phyloP scores from a whole-genome alignment of 2,888 invertebrate genomes.

The Prenolepis imparis region DNA sequence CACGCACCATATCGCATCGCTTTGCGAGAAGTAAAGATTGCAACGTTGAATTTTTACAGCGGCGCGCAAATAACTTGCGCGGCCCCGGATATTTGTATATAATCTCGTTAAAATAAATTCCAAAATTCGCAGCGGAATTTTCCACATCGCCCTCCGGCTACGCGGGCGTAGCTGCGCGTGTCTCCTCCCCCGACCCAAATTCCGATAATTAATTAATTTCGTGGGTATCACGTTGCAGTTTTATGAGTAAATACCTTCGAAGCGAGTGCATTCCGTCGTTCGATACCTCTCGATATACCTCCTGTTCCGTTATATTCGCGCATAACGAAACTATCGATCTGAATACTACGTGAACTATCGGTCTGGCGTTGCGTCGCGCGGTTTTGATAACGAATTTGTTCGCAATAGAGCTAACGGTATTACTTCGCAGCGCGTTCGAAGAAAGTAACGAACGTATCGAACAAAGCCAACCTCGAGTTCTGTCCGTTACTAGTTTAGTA shows the following conservation, averaged over 20 bases:
- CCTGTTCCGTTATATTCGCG: conserved; percentile 36
- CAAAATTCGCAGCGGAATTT: conserved; percentile 49
- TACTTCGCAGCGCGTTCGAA: conserved; percentile 16
- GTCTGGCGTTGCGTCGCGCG: conserved; percentile 33
- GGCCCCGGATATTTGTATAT: conserved; percentile 41
- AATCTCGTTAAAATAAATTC: conserved; percentile 53
- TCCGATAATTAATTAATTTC: conserved; percentile 56
- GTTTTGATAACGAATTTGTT: conserved; percentile 68
- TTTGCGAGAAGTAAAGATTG: conserved; percentile 10
- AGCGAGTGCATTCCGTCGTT: conserved; percentile 40
- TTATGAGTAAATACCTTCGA: conserved; percentile 55
- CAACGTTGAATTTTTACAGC: conserved; percentile 35
- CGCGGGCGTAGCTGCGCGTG: conserved; percentile 14
- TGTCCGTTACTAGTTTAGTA: conserved; percentile 53
- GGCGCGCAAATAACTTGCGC: conserved; percentile 26
- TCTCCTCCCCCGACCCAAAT: conserved; percentile 46
- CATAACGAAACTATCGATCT: conserved; percentile 37
- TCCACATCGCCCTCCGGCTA: conserved; percentile 47
- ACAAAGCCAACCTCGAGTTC: conserved; percentile 40
- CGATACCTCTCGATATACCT: conserved; percentile 23
- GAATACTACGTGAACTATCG: conserved; percentile 7
- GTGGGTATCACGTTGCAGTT: conserved; percentile 52
- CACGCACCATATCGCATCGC: neutral
- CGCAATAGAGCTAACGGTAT: conserved; percentile 72
- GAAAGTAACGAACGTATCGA: conserved; percentile 50